Base-by-base conservation (phyloP, 2,888 invertebrate genomes). In the Iphiclides podalirius region DNA sequence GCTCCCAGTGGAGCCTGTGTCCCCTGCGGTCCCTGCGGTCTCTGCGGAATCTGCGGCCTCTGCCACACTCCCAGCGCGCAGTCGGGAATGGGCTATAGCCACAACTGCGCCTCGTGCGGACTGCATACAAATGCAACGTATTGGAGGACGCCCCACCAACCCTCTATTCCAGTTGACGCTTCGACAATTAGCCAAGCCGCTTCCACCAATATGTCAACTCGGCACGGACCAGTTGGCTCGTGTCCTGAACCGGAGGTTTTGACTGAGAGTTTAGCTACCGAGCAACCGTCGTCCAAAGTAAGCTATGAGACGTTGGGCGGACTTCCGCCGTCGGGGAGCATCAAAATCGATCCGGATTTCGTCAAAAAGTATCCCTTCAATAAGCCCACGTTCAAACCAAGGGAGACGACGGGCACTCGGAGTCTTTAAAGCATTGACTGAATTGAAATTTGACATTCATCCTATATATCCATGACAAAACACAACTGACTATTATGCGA, bases 1-100 rank as follows among this genome's bases (percentile, higher is more conserved):
- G 35, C 35, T 28, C 28, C 28, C 14, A 4, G 15, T 1, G 60
- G 61, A 0, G 59, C 60, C 0, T 66, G 64, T 28, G 59, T 58
- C 0, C 52, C 55, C 0, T 66, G 64, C 45, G 58, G 59, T 2
- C 52, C 63, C 1, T 68, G 65, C 41, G 55, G 53, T 2, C 61
- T 58, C 0, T 59, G 58, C 31, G 53, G 53, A 0, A 49, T 56
- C 0, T 64, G 58, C 23, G 58, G 59, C 0, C 60, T 63, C 1
- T 56, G 57, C 1, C 61, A 60, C 0, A 63, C 64, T 0, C 57
- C 57, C n/a, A 55, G 55, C 0, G 58, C 63, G 0, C 52, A 52
- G 41, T 54, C 60, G 0, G 56, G 59, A 0, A 60, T 60, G 12
- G 58, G 59, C 9, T 60, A 61, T 33, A 55, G 62, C 2, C 51